Conservation (phyloP, 23 tunicate species). For the Corella eumyota region DNA sequence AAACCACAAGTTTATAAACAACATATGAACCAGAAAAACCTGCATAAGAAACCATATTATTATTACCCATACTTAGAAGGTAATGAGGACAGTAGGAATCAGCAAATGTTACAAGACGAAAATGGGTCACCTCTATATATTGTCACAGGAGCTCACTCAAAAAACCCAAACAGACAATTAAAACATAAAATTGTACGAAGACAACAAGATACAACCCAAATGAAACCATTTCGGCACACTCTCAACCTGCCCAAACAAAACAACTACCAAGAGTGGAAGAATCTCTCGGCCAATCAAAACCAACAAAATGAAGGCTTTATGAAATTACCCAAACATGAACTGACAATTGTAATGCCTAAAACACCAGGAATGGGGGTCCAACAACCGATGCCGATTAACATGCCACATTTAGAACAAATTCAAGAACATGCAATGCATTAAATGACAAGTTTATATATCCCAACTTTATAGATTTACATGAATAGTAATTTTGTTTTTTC, state of each 20-base stretch:
- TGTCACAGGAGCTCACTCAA: constrained; percentile 58
- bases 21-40: constrained; percentile 20
- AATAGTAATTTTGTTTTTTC: no score
- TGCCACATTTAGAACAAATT: constrained; percentile 43
- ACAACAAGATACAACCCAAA: no score
- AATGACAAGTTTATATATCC: background rate
- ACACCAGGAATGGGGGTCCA: constrained; percentile 31
- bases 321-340: constrained; percentile 12
- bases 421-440: constrained; percentile 32
- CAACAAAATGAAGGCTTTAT: background rate
- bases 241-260: background rate
- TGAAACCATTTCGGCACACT: no score
- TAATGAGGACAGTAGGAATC: background rate
- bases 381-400: no score
- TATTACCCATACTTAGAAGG: constrained; percentile 43
- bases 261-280: background rate
- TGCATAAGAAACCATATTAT: constrained; percentile 58
- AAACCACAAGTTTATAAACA: constrained; percentile 11
- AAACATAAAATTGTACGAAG: background rate
- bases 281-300: background rate
- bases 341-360: constrained; percentile 52
- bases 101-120: background rate
- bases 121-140: constrained; percentile 48
- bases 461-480: no score
- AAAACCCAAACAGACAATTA: constrained; percentile 1